These are phyloP conservation scores for Seira sanloemensis DNA, from an alignment of 2,888 invertebrate genomes.

Conservation along the genomic window DNA sequence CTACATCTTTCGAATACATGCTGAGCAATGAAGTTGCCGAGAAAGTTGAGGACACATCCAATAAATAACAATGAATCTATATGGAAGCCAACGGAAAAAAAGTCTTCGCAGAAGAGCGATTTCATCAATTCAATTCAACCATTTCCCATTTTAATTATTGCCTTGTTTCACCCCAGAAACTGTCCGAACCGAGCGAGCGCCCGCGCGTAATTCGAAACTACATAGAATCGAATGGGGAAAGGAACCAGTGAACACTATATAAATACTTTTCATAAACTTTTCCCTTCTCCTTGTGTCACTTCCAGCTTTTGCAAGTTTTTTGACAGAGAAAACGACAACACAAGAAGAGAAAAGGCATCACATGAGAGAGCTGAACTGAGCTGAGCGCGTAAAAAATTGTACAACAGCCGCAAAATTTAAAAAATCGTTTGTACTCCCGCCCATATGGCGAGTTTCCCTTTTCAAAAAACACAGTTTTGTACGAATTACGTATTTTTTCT, in stretches of 20 bases:
- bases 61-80: conserved; percentile 3
- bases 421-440: no score
- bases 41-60: neutral
- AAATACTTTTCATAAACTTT: conserved; percentile 13
- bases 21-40: conserved; percentile 12
- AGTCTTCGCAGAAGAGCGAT: neutral
- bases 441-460: no score
- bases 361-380: no score
- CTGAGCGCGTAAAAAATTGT: no score
- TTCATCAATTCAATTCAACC: neutral
- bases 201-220: conserved; percentile 10
- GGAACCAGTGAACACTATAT: neutral
- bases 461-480: no score
- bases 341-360: conserved; percentile 6
- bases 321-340: conserved; percentile 5
- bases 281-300: no score
- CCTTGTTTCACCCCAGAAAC: neutral
- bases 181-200: no score
- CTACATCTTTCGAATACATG: neutral
- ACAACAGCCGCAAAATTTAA: no score
- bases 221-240: no score
- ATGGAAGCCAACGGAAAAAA: neutral
- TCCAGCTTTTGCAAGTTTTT: conserved; percentile 13
- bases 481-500: no score
- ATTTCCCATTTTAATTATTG: conserved; percentile 4